Conservation (phyloP, 2,113 vertebrate species). For the Pavo muticus region DNA sequence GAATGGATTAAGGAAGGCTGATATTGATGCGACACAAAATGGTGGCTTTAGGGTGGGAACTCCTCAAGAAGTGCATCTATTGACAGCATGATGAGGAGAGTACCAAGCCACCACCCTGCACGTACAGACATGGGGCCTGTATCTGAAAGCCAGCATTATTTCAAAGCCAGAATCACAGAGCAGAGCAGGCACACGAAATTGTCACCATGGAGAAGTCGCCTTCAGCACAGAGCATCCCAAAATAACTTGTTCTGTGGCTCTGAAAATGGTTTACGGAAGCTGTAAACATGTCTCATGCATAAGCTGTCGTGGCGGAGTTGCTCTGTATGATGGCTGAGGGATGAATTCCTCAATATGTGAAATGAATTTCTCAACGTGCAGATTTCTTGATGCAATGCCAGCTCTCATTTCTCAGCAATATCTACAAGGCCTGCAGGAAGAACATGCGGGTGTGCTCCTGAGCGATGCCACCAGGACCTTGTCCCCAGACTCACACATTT, state of each 20-base stretch:
- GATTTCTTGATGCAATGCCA: not conserved
- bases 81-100: not conserved
- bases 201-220: slow-evolving; percentile 30
- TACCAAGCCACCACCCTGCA: not conserved
- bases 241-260: not conserved
- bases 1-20: not conserved
- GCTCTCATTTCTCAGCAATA: not conserved
- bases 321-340: not conserved
- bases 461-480: not conserved
- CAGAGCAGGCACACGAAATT: not conserved
- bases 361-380: not conserved
- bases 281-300: not conserved
- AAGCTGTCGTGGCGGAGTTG: not conserved
- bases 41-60: not conserved
- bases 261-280: not conserved
- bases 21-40: not conserved
- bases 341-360: not conserved
- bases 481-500: not conserved
- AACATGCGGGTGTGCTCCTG: not conserved
- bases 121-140: not conserved
- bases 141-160: not conserved
- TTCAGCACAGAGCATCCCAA: not conserved
- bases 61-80: accelerated
- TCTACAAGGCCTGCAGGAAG: not conserved
- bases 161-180: accelerated